Conservation (phyloP, 2,888 invertebrate species). For the Toxonevra muliebris region DNA sequence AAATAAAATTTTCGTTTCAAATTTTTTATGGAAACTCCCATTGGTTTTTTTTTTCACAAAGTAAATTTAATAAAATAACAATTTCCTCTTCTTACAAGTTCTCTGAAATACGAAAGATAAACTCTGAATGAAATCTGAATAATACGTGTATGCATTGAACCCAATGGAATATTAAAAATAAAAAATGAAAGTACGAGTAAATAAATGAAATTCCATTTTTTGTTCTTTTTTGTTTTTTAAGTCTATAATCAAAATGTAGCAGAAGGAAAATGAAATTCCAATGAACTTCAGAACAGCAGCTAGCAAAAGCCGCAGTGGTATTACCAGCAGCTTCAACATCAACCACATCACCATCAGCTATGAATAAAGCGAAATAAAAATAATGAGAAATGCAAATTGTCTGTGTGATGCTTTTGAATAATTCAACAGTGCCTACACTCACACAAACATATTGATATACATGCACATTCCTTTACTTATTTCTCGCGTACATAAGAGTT, state of each 20-base stretch:
- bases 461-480: not conserved
- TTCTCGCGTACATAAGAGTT: not conserved
- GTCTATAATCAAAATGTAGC: too few relatives aligned
- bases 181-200: too few relatives aligned
- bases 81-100: too few relatives aligned
- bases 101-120: too few relatives aligned
- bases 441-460: not conserved
- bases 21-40: too few relatives aligned
- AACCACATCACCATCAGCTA: conserved; percentile 27
- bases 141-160: not conserved
- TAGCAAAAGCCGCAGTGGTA: not conserved
- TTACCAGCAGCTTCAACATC: not conserved
- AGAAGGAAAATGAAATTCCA: not conserved
- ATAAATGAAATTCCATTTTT: too few relatives aligned
- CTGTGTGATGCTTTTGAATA: conserved; percentile 46
- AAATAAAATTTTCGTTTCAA: too few relatives aligned
- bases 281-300: not conserved
- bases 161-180: not conserved
- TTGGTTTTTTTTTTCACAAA: too few relatives aligned
- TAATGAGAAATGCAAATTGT: conserved; percentile 44
- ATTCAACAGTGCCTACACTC: conserved; percentile 46
- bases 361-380: conserved; percentile 32
- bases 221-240: too few relatives aligned
- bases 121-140: too few relatives aligned
- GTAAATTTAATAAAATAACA: too few relatives aligned